phyloP scores from a whole-genome alignment of 2,888 invertebrate genomes.

The Seira musarum region DNA sequence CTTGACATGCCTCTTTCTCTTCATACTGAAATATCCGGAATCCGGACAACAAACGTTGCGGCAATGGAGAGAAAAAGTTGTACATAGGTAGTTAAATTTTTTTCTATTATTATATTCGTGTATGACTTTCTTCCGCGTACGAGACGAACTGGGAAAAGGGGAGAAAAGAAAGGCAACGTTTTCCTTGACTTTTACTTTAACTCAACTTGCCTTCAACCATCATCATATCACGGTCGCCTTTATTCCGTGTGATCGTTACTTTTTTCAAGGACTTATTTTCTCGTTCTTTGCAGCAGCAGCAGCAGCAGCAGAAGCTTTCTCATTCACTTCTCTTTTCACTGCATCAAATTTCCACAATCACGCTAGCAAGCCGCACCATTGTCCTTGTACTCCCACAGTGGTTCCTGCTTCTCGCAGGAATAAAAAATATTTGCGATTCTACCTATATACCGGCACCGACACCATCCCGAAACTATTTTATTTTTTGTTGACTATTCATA shows the following conservation, averaged over 20 bases:
- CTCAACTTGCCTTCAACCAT: constrained; percentile 36
- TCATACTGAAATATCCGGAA: too few species aligned
- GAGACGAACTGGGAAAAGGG: neutral
- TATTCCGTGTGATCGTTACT: constrained; percentile 54
- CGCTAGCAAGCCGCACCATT: constrained; percentile 50
- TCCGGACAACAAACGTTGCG: constrained; percentile 14
- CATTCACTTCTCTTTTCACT: constrained; percentile 36
- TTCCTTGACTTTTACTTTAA: constrained; percentile 56
- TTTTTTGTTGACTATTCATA: neutral
- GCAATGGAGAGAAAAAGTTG: neutral
- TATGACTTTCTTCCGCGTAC: constrained; percentile 9
- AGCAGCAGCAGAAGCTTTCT: neutral
- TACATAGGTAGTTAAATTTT: constrained; percentile 14
- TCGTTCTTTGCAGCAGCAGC: constrained; percentile 9
- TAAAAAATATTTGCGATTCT: neutral
- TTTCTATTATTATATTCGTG: constrained; percentile 8
- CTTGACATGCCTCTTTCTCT: too few species aligned
- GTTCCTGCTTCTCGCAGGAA: constrained; percentile 31
- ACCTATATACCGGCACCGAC: neutral
- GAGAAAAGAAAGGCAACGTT: constrained; percentile 40
- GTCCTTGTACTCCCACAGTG: constrained; percentile 53
- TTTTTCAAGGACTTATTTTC: constrained; percentile 53
- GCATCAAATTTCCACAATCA: constrained; percentile 61
- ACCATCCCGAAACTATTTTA: neutral
- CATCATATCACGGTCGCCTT: constrained; percentile 39